These are phyloP conservation scores for Nephotettix cincticeps DNA, from an alignment of 1,140 invertebrate species.

Conservation along the genomic window DNA sequence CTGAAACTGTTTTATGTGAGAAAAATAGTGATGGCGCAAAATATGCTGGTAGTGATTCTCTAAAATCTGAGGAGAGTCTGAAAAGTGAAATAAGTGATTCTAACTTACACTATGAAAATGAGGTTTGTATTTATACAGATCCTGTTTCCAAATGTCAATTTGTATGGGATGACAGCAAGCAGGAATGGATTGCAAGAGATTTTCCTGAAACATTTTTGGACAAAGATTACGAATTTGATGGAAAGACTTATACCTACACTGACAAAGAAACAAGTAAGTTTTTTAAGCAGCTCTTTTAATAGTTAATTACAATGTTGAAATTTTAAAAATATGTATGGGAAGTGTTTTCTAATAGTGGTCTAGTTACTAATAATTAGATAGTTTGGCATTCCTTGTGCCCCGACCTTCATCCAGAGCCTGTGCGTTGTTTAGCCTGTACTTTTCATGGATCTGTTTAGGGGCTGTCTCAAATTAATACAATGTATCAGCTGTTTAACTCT, in stretches of 20 bases:
- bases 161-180: constrained; percentile 61
- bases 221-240: constrained; percentile 55
- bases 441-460: too few relatives aligned
- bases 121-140: constrained; percentile 72
- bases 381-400: neutral
- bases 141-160: constrained; percentile 64
- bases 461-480: neutral
- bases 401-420: too few relatives aligned
- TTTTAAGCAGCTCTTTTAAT: neutral
- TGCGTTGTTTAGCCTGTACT: too few relatives aligned
- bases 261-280: constrained; percentile 47
- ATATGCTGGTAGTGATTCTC: too few relatives aligned
- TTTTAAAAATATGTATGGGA: neutral
- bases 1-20: too few relatives aligned
- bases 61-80: too few relatives aligned
- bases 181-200: constrained; percentile 53
- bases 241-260: constrained; percentile 52
- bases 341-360: neutral
- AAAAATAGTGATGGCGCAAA: too few relatives aligned
- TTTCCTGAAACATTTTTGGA: neutral
- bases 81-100: constrained; percentile 12
- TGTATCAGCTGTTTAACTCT: neutral
- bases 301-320: neutral
- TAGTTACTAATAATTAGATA: neutral
- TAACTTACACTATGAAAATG: constrained; percentile 64